Evolutionary conservation across 92 coral and sea anemone species (phyloP), one percentile per base, ranked within the genome.

Genomic region (Nematostella vectensis): DNA sequence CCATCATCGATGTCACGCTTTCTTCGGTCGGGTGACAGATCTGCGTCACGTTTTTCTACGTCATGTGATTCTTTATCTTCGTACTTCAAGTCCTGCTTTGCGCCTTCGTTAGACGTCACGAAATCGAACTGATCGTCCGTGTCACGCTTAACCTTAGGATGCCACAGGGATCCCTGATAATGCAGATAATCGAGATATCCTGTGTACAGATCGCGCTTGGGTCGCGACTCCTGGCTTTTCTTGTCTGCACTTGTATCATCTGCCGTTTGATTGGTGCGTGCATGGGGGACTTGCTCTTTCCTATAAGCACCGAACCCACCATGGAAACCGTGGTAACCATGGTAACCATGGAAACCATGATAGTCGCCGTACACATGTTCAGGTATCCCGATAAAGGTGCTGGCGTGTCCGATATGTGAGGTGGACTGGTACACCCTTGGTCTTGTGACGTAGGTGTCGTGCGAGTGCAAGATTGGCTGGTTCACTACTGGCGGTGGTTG

Each of bases 401-500:
- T 73, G 30, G 83, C 59, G 63, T 71, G 88, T 2, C 93, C 71
- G 53, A 87, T 63, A 4, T 58, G 54, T 0, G 99, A 87, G 3
- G 82, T 57, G 33, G 83, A 61, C 33, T 87, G 93, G 19, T 69
- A 76, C 43, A 87, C 83, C 25, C 68, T 68, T 27, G 99, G 99
- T 65, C 72, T 73, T 47, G 91, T 77, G 15, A 93, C 88, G 70
- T 83, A 93, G 25, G 85, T 82, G 64, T 93, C 99, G 47, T 87
- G 99, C 23, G 99, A 93, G 72, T 79, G 95, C 43, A 93, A 38
- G 44, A 93, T 81, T 42, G 99, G 96, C 47, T 93, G 99, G 54
- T 87, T 83, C 11, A 93, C 99, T 27, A 84, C 63, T 0, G 99
- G 99, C 12, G 96, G 93, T 4, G 99, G 99, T 54, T 93, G 99